Base-by-base conservation (phyloP, 2,888 invertebrate species). In the Cerceris rybyensis region DNA sequence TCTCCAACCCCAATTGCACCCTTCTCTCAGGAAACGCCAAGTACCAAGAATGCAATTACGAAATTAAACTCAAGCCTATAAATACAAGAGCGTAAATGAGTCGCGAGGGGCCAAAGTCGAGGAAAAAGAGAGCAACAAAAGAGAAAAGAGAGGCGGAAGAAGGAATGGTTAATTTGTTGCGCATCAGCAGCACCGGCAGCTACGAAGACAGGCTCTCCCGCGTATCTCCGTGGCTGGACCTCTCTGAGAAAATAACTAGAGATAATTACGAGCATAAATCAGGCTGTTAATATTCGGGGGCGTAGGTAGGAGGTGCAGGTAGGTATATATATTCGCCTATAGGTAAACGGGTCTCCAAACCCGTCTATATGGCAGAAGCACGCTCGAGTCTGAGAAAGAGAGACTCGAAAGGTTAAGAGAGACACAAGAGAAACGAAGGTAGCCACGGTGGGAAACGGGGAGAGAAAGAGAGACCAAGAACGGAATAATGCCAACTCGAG, bases 261-360 rank as follows among this genome's bases (percentile, higher is more conserved):
- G 89, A 92, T 92, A 92, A 92, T 92, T 92, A 91, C 92, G 87
- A 75, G 91, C 92, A 92, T 92, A 92, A 92, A 92, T 92, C 92
- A 92, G 86, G 85, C 86, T 86, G 89, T 91, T 92, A 91, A 92
- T 92, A 92, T 91, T 91, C 89, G 91, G 90, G 91, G 92, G 92
- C 92, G 92, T 90, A 87, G 80, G 88, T 86, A 88, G 87, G 87
- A 89, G 88, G 87, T 81, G 83, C 88, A 83, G 86, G 81, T 81
- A 85, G 55, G 78, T 80, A 78, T 72, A 77, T 69, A 75, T 69
- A 55, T 78, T 66, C 65, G 75, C 75, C 67, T 68, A 78, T 79
- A 83, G 83, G 82, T 80, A 85, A 82, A 81, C 76, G 78, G 78
- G 16, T 59, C 66, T n/a, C 59, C 1, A 63, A 39, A 60, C 7